Evolutionary conservation across 2,797 vertebrate genomes (phyloP).

Genomic region (Selene dorsalis): DNA sequence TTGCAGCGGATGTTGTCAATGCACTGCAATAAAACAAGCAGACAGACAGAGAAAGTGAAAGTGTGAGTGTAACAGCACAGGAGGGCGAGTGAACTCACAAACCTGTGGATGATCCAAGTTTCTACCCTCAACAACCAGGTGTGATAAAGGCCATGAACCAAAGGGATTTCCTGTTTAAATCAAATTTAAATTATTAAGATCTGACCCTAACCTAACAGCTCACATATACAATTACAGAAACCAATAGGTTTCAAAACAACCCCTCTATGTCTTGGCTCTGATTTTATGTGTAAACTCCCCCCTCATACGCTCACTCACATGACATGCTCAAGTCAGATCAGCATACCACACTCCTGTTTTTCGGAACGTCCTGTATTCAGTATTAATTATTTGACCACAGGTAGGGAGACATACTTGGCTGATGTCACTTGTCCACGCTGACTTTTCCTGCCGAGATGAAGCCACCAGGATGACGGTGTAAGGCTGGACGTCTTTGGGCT

Average conservation of each 20-base stretch:
- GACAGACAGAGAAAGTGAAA: constrained; percentile 26
- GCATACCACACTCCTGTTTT: not conserved
- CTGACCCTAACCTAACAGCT: not conserved
- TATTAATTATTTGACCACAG: not conserved
- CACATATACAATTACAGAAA: not conserved
- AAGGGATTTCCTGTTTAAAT: not conserved
- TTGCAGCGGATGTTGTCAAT: constrained; percentile 99
- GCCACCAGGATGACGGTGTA: constrained; percentile 96
- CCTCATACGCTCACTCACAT: not conserved
- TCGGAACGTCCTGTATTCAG: not conserved
- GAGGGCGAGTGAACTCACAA: constrained; percentile 24
- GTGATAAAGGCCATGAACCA: not conserved
- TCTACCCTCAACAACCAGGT: not conserved
- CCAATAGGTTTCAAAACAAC: too few species aligned
- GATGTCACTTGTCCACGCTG: constrained; percentile 98
- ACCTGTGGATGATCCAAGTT: not conserved
- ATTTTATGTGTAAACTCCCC: not conserved
- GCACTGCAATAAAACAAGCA: constrained; percentile 83
- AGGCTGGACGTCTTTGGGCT: constrained; percentile 92
- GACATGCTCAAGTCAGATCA: not conserved
- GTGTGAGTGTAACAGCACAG: not conserved
- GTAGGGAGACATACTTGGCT: constrained; percentile 87
- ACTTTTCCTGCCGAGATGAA: constrained; percentile 95
- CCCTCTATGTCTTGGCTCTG: not conserved
- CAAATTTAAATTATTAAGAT: not conserved